Evolutionary conservation across 2,888 invertebrate genomes (phyloP).

Genomic region (Leptinotarsa peninsularis): DNA sequence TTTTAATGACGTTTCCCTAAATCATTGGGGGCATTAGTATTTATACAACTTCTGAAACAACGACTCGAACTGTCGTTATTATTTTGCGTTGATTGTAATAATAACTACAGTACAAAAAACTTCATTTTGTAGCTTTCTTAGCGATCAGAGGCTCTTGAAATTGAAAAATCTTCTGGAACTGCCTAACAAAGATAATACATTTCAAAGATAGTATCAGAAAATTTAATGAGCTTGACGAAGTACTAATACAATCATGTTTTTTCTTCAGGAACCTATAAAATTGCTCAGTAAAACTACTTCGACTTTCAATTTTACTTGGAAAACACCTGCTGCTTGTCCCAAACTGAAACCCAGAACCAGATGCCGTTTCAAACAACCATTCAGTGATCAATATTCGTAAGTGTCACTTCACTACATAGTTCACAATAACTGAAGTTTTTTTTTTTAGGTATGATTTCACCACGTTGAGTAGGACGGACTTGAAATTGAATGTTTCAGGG

Average conservation of each 20-base stretch:
- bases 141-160: too few species aligned
- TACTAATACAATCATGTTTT: not conserved
- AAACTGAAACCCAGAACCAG: not conserved
- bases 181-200: too few species aligned
- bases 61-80: too few species aligned
- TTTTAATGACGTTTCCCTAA: too few species aligned
- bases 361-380: conserved; percentile 14
- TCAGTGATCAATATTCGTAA: conserved; percentile 15
- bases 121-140: too few species aligned
- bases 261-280: conserved; percentile 14
- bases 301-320: conserved; percentile 11
- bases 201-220: too few species aligned
- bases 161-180: too few species aligned
- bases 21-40: too few species aligned
- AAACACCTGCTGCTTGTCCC: conserved; percentile 14
- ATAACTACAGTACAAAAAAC: too few species aligned
- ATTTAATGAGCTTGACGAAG: not conserved
- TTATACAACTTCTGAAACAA: too few species aligned
- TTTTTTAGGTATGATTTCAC: conserved; percentile 19
- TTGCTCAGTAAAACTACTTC: conserved; percentile 2
- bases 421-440: not conserved
- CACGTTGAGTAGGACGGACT: not conserved
- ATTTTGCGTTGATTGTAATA: too few species aligned
- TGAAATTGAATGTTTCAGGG: not conserved
- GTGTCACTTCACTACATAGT: not conserved